phyloP scores from a whole-genome alignment of 1,140 invertebrate species.

The Atta texana region DNA sequence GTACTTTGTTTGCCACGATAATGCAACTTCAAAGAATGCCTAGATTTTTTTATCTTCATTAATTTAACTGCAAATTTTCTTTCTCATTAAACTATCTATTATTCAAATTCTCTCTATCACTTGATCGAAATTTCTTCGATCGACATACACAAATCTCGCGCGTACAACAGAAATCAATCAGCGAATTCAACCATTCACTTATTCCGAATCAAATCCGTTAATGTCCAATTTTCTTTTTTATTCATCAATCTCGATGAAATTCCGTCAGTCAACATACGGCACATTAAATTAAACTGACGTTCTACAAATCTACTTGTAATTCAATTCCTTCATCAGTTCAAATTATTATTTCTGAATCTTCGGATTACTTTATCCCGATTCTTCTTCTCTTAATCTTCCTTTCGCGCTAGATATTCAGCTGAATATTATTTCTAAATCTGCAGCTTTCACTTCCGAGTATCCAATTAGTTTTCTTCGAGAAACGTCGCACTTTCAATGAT shows the following conservation, averaged over 20 bases:
- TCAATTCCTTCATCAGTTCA: not conserved
- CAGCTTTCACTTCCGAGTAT: not conserved
- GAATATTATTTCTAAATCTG: not conserved
- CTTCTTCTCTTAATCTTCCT: not conserved
- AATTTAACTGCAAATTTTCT: conserved; percentile 18
- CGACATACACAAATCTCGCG: not conserved
- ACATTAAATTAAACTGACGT: not conserved
- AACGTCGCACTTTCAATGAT: not conserved
- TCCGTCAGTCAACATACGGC: not conserved
- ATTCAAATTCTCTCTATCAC: not conserved
- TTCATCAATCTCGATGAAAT: not conserved
- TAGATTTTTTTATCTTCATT: conserved; percentile 16
- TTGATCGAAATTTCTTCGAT: not conserved
- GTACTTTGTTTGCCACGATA: conserved; percentile 36
- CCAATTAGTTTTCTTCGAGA: not conserved
- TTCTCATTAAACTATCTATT: conserved; percentile 20
- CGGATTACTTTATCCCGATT: not conserved
- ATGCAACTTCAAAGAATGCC: conserved; percentile 21
- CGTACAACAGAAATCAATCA: not conserved
- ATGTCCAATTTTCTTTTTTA: not conserved
- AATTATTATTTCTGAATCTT: not conserved
- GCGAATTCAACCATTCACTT: not conserved
- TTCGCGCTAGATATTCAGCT: not conserved
- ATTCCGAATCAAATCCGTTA: not conserved
- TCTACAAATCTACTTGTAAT: not conserved